Evolutionary conservation across 2,888 invertebrate species (phyloP), one percentile per base, ranked within the genome.

Genomic region (Diplazon laetatorius): DNA sequence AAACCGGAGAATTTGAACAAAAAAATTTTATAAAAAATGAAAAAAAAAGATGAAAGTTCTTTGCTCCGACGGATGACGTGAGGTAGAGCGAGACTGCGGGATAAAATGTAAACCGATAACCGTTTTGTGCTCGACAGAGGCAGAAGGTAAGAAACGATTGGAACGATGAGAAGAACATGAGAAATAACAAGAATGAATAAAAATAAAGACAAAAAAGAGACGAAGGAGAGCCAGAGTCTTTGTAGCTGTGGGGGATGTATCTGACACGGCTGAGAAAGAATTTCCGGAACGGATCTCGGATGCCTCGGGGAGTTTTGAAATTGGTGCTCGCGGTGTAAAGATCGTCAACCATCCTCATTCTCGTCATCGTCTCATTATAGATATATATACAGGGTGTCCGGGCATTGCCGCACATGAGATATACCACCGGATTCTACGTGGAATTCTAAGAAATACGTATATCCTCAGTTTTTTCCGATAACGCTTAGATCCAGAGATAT

Each of bases 41-140:
- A 30, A 35, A 12, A 10, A 6, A 55, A 62, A 30, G 48, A 62
- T n/a, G 62, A 59, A 35, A 46, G 37, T n/a, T 55, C n/a, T 62
- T 50, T 46, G 65, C 57, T 65, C 22, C 18, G n/a, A 30, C 25
- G 73, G 65, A 65, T 73, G 22, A 57, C 55, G 39, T 42, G 16
- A 55, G 16, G 42, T 16, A 39, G 8, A 25, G 25, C 12, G n/a
- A 25, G 42, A 44, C 25, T 52, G 18, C 42, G 22, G 55, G 4
- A 16, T 46, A 72, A 52, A 42, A 62, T 55, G 62, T 60, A 71
- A 62, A 62, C 60, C 57, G 59, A 16, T 52, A 30, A 62, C 18
- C 60, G 52, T 65, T 66, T 37, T 59, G 55, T 52, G 42, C 35
- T 59, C 75, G 35, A 42, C 35, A 44, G 12, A 8, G 46, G 14